These are phyloP conservation scores for Bambusicola thoracicus DNA, from an alignment of 2,113 vertebrate species.

Conservation along the genomic window DNA sequence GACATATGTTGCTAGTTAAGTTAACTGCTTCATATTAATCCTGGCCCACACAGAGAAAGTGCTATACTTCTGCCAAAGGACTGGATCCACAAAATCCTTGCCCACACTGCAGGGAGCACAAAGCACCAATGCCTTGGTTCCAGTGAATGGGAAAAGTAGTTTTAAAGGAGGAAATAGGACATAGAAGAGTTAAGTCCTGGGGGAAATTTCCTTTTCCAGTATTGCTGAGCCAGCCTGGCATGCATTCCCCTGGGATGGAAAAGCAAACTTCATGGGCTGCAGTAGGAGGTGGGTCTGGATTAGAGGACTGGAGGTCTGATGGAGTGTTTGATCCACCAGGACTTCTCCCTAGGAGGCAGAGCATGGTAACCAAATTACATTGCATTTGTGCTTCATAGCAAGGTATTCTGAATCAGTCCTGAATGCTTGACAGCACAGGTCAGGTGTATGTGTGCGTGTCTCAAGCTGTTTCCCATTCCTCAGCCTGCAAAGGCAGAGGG, in stretches of 20 bases:
- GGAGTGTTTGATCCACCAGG: not conserved
- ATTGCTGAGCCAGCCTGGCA: not conserved
- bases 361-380: not conserved
- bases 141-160: not conserved
- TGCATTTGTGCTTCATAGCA: not conserved
- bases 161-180: not conserved
- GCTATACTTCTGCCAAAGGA: not conserved
- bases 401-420: not conserved
- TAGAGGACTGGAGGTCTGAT: not conserved
- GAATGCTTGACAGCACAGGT: not conserved
- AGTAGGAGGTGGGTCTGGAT: not conserved
- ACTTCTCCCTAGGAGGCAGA: not conserved
- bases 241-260: accelerated
- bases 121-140: not conserved
- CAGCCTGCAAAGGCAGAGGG: not conserved
- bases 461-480: not conserved
- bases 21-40: conserved; percentile 49
- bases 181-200: not conserved
- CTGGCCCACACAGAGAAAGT: not conserved
- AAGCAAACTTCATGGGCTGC: not conserved
- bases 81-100: not conserved
- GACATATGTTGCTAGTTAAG: conserved; percentile 63
- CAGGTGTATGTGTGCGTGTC: no score
- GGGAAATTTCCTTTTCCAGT: not conserved
- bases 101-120: not conserved